Evolutionary conservation across 2,888 invertebrate genomes (phyloP), one percentile per base, ranked within the genome.

Genomic region (Altica lythri): DNA sequence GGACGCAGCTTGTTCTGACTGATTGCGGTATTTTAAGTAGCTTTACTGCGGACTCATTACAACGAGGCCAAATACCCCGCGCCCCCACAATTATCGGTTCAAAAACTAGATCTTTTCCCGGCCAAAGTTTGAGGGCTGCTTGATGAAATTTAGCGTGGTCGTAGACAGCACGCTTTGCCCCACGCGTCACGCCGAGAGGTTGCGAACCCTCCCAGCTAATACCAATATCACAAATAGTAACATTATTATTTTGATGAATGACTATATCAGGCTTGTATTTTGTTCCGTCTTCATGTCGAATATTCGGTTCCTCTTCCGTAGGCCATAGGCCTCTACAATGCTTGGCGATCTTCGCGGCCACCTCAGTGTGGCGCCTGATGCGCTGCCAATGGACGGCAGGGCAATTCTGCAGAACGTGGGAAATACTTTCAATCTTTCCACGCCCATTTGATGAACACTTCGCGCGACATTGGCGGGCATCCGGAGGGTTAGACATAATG

Each of bases 261-360:
- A 2, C 18, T 5, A 18, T 42, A 13, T 62, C 60, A 1, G 68
- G 65, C 16, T 64, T 65, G n/a, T 34, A 60, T 0, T 65, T 44
- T 1, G 18, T 25, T 1, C 65, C 66, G 34, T 65, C 61, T 2
- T 4, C 1, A 34, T 59, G 48, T 4, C 59, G 40, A 9, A 66
- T 40, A 17, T 60, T 53, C 0, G 64, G 65, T 48, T 67, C 66
- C 16, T 55, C 56, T 17, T 60, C 61, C 4, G 55, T 57, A 5
- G 4, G 8, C 54, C 55, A 58, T 0, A 35, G 27, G 8, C 13
- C 5, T 0, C 48, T 18, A 25, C 53, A 53, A 45, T 61, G n/a
- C n/a, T n/a, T 4, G 59, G 0, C 13, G 13, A 35, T 63, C 13
- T 47, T 65, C 0, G 14, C 0, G 5, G 51, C 59, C 2, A 63